Base-by-base conservation (phyloP, 2,888 invertebrate species). In the Perdita meconis region DNA sequence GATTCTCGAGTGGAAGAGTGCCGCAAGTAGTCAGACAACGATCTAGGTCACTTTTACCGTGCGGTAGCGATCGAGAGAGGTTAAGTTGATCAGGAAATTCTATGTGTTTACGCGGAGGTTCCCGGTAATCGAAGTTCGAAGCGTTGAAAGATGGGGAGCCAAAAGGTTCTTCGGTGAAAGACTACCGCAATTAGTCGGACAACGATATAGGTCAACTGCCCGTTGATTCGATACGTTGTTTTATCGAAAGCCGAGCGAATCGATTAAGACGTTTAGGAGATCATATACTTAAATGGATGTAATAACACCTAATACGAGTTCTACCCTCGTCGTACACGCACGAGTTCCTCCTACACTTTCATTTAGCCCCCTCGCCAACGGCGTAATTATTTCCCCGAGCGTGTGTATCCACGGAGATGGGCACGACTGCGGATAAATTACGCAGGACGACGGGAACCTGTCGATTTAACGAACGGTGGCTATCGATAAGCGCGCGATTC, bases 311-410 rank as follows among this genome's bases (percentile, higher is more conserved):
- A 64, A 72, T 56, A 44, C 56, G 13, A 12, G 26, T 16, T 36
- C 55, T 34, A 24, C 30, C 40, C n/a, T 30, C 30, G n/a, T 10
- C 51, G 50, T 40, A 40, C 40, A 19, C 13, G 47, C 47, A 47
- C 19, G 10, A 22, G 12, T 34, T 38, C 22, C 36, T 61, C 26
- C 22, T 22, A 24, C 34, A 38, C 34, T 40, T 47, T 51, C 59
- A 40, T 53, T 64, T 70, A 40, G 0, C 22, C 24, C 59, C 44
- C 34, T 50, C 47, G 30, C 30, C 65, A 67, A 65, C 51, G 38
- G 64, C 38, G 63, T 57, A 77, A 78, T 81, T 78, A 80, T 79
- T 73, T 64, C 38, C 65, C 36, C 59, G 36, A 42, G 50, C 47
- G 56, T 13, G 42, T 12, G 51, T 36, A 68, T 59, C 57, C 56